These are phyloP conservation scores for Paramuricea clavata DNA, from an alignment of 92 coral and sea anemone species.

Conservation along the genomic window DNA sequence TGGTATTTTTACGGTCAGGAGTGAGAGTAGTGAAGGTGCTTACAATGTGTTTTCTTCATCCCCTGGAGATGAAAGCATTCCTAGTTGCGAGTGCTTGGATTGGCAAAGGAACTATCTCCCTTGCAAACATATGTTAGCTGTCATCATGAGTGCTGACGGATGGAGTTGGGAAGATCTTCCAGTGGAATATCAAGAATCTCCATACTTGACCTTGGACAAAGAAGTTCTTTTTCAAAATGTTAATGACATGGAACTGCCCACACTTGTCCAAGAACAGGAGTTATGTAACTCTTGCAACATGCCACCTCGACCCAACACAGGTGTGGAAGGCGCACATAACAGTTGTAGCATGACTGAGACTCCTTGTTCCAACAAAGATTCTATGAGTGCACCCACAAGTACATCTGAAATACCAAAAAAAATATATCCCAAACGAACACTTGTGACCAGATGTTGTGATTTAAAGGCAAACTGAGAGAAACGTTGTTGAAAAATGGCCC, in stretches of 20 bases:
- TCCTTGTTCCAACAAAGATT: neutral
- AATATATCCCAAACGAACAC: conserved; percentile 14
- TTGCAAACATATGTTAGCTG: conserved; percentile 70
- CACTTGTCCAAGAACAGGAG: neutral
- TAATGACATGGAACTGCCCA: neutral
- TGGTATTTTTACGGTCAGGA: conserved; percentile 16
- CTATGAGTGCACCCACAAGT: neutral
- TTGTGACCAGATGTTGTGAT: conserved; percentile 25
- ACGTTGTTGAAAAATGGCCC: neutral
- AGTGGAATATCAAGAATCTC: conserved; percentile 39
- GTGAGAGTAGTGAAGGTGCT: neutral
- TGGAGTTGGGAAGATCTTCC: conserved; percentile 71
- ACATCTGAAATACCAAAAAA: neutral
- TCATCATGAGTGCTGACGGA: conserved; percentile 15
- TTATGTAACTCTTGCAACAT: no score
- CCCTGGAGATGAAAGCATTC: neutral
- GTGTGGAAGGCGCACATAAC: no score
- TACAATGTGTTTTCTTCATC: conserved; percentile 43
- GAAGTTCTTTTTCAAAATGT: conserved; percentile 6
- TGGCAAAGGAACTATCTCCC: conserved; percentile 57
- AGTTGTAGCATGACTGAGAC: neutral
- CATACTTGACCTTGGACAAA: conserved; percentile 53
- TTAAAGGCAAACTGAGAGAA: neutral
- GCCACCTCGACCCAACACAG: no score
- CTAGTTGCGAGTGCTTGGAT: conserved; percentile 52